Conservation (phyloP, 2,888 invertebrate genomes). For the Pharmacophagus antenor region DNA sequence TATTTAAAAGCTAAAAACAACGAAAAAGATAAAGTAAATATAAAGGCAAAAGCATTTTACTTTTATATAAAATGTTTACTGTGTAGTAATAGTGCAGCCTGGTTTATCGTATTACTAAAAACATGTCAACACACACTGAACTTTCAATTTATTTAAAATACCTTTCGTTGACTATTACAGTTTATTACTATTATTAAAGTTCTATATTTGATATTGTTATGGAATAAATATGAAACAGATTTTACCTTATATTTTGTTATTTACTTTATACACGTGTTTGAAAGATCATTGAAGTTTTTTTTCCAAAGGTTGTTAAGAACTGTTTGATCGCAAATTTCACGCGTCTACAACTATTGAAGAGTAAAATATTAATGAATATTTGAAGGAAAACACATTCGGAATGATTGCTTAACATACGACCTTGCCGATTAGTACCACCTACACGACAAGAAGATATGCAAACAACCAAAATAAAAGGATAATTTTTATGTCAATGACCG, state of each 20-base stretch:
- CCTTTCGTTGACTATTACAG: background rate
- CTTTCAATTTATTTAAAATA: background rate
- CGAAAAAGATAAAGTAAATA: too few relatives aligned
- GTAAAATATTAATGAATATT: slow-evolving; percentile 34
- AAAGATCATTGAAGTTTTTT: background rate
- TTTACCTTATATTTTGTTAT: background rate
- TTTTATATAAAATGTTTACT: too few relatives aligned
- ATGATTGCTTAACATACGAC: slow-evolving; percentile 48
- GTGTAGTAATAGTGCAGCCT: too few relatives aligned
- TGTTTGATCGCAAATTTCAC: slow-evolving; percentile 2
- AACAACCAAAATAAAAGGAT: slow-evolving; percentile 53
- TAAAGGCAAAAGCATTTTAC: too few relatives aligned
- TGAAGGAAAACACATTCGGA: slow-evolving; percentile 41
- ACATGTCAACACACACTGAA: background rate
- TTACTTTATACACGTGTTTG: background rate
- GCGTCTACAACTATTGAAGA: slow-evolving; percentile 35
- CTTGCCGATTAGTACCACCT: slow-evolving; percentile 66
- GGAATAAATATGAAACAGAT: background rate
- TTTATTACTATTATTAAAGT: background rate
- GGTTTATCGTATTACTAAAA: background rate
- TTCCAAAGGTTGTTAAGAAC: background rate
- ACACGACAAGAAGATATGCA: slow-evolving; percentile 57
- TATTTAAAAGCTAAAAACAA: too few relatives aligned
- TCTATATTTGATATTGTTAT: background rate
- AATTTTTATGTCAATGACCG: slow-evolving; percentile 50